Evolutionary conservation across 2,113 vertebrate species (phyloP).

Genomic region (Oryzias javanicus): DNA sequence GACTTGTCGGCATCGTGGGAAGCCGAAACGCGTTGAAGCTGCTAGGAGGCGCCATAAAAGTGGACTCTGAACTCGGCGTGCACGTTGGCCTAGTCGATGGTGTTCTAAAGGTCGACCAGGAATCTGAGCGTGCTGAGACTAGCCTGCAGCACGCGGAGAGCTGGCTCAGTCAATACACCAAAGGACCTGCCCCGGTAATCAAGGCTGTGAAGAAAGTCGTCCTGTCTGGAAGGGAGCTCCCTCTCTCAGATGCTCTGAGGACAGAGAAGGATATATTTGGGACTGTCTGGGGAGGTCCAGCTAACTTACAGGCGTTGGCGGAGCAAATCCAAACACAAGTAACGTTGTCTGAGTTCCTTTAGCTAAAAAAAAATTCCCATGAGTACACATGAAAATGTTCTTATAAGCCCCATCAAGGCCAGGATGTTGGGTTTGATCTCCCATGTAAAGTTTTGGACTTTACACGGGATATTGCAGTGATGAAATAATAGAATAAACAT

Average conservation of each 20-base stretch:
- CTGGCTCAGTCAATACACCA: constrained; percentile 81
- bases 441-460: too few species aligned
- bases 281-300: constrained; percentile 89
- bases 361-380: not conserved
- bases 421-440: too few species aligned
- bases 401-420: not conserved
- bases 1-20: constrained; percentile 83
- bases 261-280: constrained; percentile 86
- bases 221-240: constrained; percentile 82
- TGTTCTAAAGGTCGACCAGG: constrained; percentile 59
- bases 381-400: not conserved
- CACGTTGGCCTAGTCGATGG: constrained; percentile 81
- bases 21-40: constrained; percentile 81
- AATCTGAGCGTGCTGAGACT: constrained; percentile 31
- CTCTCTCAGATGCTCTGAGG: constrained; percentile 82
- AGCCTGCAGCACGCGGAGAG: constrained; percentile 70
- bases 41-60: constrained; percentile 75
- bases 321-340: constrained; percentile 81
- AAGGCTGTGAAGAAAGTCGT: constrained; percentile 85
- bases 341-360: constrained; percentile 28
- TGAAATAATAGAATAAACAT: too few species aligned
- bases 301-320: constrained; percentile 85
- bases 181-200: constrained; percentile 80
- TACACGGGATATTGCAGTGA: too few species aligned
- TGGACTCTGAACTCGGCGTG: constrained; percentile 75